These are phyloP conservation scores for Vanessa tameamea DNA, from an alignment of 1,140 invertebrate genomes.

Conservation along the genomic window DNA sequence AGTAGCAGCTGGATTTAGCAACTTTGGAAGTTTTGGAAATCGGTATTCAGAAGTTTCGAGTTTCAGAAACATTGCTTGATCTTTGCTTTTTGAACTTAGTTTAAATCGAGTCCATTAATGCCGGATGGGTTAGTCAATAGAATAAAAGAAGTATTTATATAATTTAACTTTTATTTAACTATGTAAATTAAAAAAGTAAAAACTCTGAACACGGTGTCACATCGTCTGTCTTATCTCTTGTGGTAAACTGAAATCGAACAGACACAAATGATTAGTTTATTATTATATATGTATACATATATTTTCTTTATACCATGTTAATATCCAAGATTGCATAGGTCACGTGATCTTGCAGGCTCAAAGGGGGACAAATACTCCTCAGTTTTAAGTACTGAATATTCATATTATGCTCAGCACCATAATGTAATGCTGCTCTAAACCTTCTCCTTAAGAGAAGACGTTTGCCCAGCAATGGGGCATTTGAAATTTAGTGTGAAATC, in stretches of 20 bases:
- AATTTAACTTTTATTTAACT: neutral
- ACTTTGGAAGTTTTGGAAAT: neutral
- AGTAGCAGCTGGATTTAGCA: neutral
- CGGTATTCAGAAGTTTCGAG: neutral
- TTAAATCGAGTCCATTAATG: neutral
- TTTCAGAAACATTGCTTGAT: neutral
- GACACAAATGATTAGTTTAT: too few species aligned
- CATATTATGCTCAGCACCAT: too few species aligned
- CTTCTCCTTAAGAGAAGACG: too few species aligned
- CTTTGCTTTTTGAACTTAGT: neutral
- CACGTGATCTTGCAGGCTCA: too few species aligned
- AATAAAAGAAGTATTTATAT: neutral
- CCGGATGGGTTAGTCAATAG: neutral
- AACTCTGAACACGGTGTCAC: slow-evolving; percentile 11
- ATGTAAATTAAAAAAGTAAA: slow-evolving; percentile 2
- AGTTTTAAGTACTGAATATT: too few species aligned
- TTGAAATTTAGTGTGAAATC: too few species aligned
- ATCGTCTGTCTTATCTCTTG: slow-evolving; percentile 49
- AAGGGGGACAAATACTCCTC: too few species aligned
- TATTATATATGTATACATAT: too few species aligned
- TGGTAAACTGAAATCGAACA: slow-evolving; percentile 52
- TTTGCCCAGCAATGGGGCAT: too few species aligned
- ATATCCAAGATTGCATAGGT: too few species aligned
- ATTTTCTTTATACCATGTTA: too few species aligned
- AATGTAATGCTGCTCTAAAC: too few species aligned